These are phyloP conservation scores for Euglossa dilemma DNA, from an alignment of 1,140 invertebrate genomes.

Conservation along the genomic window DNA sequence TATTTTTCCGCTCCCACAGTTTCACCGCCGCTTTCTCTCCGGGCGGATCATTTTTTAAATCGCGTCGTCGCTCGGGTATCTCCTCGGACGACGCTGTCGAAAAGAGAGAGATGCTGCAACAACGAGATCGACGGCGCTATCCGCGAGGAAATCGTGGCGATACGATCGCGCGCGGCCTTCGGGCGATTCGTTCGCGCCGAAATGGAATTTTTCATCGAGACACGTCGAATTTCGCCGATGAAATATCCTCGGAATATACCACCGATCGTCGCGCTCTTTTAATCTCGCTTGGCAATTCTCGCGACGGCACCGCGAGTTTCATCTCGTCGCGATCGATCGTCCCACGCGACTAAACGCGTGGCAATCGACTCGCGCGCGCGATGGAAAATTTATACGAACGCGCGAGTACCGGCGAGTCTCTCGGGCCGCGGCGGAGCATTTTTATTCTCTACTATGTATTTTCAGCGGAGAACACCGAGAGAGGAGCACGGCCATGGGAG, in stretches of 20 bases:
- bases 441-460: not conserved
- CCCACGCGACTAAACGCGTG: not conserved
- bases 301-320: not conserved
- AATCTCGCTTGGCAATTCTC: not conserved
- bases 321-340: not conserved
- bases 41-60: not conserved
- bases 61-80: not conserved
- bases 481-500: slow-evolving; percentile 22
- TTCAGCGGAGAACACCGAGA: not conserved
- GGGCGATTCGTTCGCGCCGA: not conserved
- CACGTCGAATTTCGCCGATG: not conserved
- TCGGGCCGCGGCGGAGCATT: not conserved
- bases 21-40: not conserved
- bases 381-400: slow-evolving; percentile 33
- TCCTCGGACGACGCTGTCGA: not conserved
- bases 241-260: not conserved
- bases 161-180: not conserved
- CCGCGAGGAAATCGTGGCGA: not conserved
- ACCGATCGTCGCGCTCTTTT: not conserved
- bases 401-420: not conserved
- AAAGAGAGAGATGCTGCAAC: not conserved
- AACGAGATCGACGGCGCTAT: not conserved
- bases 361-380: not conserved
- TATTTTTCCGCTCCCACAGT: not conserved
- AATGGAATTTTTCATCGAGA: not conserved